These are phyloP conservation scores for Diaprepes abbreviatus DNA, from an alignment of 2,888 invertebrate genomes.

Conservation along the genomic window DNA sequence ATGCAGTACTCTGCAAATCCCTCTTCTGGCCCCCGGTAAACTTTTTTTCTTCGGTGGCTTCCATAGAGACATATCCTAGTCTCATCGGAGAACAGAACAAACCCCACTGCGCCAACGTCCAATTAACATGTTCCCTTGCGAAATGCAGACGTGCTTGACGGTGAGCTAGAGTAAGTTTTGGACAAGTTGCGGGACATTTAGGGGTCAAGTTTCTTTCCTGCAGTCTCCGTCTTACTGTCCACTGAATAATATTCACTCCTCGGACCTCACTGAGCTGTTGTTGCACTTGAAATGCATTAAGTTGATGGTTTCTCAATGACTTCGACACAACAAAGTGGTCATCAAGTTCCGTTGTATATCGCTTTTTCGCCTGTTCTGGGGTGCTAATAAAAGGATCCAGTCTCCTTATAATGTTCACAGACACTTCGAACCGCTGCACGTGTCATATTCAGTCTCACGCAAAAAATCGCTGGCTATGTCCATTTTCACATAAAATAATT, in stretches of 20 bases:
- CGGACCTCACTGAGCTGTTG: slow-evolving; percentile 30
- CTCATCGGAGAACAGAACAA: too few species aligned
- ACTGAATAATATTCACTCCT: too few species aligned
- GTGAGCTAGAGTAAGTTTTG: too few species aligned
- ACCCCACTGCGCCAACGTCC: background rate
- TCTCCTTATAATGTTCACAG: slow-evolving; percentile 46
- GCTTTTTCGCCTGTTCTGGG: slow-evolving; percentile 18
- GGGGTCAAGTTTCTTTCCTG: background rate
- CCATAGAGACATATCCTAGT: too few species aligned
- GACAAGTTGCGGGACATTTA: background rate
- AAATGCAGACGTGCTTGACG: too few species aligned
- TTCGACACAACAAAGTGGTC: slow-evolving; percentile 45
- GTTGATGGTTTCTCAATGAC: slow-evolving; percentile 49
- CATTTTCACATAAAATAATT: too few species aligned
- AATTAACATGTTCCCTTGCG: background rate
- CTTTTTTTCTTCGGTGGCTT: too few species aligned
- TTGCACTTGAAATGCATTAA: slow-evolving; percentile 33
- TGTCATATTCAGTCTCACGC: background rate
- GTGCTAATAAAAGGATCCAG: slow-evolving; percentile 46
- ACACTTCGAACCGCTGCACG: too few species aligned
- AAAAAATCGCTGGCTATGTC: background rate
- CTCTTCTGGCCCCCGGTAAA: too few species aligned
- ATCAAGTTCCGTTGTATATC: slow-evolving; percentile 45
- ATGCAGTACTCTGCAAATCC: too few species aligned
- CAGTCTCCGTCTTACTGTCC: too few species aligned